Evolutionary conservation across 1,140 invertebrate species (phyloP), one percentile per base, ranked within the genome.

Genomic region (Drosophila orena): DNA sequence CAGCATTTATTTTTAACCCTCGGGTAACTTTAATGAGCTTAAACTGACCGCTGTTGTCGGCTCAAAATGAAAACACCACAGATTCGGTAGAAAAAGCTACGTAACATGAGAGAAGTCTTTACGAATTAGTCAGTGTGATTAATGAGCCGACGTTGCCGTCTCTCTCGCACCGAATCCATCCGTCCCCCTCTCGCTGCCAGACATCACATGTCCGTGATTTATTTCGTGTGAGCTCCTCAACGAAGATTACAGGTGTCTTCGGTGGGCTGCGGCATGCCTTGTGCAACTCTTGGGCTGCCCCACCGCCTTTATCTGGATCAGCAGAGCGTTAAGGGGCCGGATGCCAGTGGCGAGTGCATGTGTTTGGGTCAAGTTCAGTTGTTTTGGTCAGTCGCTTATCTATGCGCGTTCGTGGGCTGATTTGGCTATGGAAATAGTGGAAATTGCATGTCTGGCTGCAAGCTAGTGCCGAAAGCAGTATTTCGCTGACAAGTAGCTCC

Each of bases 51-150:
- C 46, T 46, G 49, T 20, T 30, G 64, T 55, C 57, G 61, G 80
- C 65, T 76, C 40, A 20, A 60, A 46, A 66, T 43, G 47, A 57
- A 59, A 60, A 71, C 44, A 71, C 40, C 38, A 75, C 58, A 53
- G 50, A 43, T 46, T 37, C 4, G 24, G 7, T 15, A 34, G 15
- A 50, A 50, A 12, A 52, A 12, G 30, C 20, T 35, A 52, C 30
- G 49, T 50, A 50, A 38, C 15, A 37, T 34, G 46, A 27, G 47
- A 44, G 44, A 68, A 59, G 20, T 46, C 55, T 40, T 55, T 5
- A 79, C 71, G 66, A 83, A 77, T 77, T 73, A 88, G 83, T 86
- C 83, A 88, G 70, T 83, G 79, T 88, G 76, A 89, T 89, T 88
- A 88, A 89, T 88, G 76, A 77, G 69, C 34, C 20, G 35, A 17